Conservation (phyloP, 2,888 invertebrate genomes). For the Nebria brevicollis region DNA sequence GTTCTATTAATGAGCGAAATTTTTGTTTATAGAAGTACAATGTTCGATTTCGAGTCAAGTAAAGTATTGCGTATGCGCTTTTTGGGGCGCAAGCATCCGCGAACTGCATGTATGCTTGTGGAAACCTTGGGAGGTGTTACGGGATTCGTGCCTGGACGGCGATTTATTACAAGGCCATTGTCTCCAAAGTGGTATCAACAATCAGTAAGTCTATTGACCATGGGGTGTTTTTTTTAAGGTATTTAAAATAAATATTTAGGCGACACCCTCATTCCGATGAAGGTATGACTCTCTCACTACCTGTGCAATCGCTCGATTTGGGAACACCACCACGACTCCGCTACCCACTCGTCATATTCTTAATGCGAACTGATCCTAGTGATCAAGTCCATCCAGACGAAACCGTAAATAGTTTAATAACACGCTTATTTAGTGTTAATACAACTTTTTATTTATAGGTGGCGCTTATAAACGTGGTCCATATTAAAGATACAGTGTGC, state of each 20-base stretch:
- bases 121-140: conserved; percentile 75
- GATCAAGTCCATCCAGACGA: conserved; percentile 78
- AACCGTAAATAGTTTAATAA: conserved; percentile 67
- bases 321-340: conserved; percentile 79
- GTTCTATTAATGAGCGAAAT: background rate
- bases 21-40: conserved; percentile 71
- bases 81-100: conserved; percentile 83
- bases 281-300: conserved; percentile 71
- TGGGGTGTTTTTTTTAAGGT: background rate
- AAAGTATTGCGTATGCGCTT: conserved; percentile 76
- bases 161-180: conserved; percentile 67
- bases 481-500: conserved; percentile 84
- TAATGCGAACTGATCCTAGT: conserved; percentile 72
- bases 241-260: conserved; percentile 60
- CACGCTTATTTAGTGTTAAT: background rate
- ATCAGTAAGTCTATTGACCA: conserved; percentile 52
- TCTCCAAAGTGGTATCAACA: conserved; percentile 56
- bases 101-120: conserved; percentile 80
- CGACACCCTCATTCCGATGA: conserved; percentile 74
- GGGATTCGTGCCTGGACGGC: conserved; percentile 71
- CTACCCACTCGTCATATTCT: conserved; percentile 81
- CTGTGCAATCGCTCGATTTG: conserved; percentile 71
- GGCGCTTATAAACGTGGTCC: conserved; percentile 82
- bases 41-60: conserved; percentile 81
- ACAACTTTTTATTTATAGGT: conserved; percentile 68